These are phyloP conservation scores for Eilema caniola DNA, from an alignment of 2,888 invertebrate genomes.

Conservation along the genomic window DNA sequence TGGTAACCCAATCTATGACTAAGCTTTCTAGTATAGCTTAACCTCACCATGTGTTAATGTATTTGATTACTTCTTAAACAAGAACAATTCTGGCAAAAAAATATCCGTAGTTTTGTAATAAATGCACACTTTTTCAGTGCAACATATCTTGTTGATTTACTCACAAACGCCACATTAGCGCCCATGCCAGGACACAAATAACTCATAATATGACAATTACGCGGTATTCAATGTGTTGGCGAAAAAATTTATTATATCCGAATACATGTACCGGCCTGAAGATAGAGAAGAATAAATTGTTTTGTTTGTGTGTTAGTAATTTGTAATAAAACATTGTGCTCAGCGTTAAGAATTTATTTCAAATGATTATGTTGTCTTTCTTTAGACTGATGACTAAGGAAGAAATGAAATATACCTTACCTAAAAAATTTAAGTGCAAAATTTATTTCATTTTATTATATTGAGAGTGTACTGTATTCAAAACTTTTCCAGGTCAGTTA, in stretches of 20 bases:
- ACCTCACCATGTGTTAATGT: no score
- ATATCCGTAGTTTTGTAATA: not conserved
- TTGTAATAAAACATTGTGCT: slow-evolving; percentile 9
- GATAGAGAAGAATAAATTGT: slow-evolving; percentile 23
- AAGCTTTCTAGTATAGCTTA: no score
- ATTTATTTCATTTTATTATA: not conserved
- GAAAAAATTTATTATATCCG: slow-evolving; percentile 79
- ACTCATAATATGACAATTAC: slow-evolving; percentile 78
- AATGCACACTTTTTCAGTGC: slow-evolving; percentile 28
- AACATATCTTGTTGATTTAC: slow-evolving; percentile 60
- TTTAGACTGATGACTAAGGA: not conserved
- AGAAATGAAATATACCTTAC: not conserved
- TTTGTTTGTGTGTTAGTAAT: slow-evolving; percentile 18
- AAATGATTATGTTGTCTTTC: not conserved
- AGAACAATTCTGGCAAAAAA: no score
- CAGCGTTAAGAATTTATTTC: not conserved
- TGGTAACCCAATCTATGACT: no score
- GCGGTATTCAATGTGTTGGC: slow-evolving; percentile 63
- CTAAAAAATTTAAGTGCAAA: not conserved
- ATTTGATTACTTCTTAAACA: no score
- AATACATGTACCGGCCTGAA: slow-evolving; percentile 58
- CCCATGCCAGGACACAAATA: slow-evolving; percentile 68
- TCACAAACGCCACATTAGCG: slow-evolving; percentile 66
- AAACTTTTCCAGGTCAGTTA: no score
- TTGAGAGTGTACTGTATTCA: no score